These are phyloP conservation scores for Perca schrenkii DNA, from an alignment of 2,113 vertebrate genomes.

Conservation along the genomic window DNA sequence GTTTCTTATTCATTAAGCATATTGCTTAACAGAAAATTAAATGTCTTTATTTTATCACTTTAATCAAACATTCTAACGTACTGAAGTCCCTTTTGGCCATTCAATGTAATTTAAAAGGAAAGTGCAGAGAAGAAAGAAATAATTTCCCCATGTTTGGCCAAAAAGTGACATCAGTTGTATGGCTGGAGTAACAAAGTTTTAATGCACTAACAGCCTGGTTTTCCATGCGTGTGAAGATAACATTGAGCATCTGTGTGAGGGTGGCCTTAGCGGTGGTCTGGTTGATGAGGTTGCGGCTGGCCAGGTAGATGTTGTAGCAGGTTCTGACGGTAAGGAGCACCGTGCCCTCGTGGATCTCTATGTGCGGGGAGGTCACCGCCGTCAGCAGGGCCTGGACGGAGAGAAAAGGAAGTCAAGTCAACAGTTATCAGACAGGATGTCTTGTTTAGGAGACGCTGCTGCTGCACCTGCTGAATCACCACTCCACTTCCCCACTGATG, in stretches of 20 bases:
- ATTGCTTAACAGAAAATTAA: background rate
- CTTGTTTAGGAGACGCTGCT: background rate
- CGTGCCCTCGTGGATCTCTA: constrained; percentile 98
- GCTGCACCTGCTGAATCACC: constrained; percentile 57
- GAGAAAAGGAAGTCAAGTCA: constrained; percentile 23
- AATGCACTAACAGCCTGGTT: constrained; percentile 91
- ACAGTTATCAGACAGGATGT: constrained; percentile 18
- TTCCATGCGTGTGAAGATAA: constrained; percentile 98
- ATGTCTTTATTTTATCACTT: background rate
- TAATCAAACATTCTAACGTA: background rate
- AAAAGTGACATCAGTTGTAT: background rate
- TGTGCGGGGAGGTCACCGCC: constrained; percentile 94
- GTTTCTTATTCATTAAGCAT: background rate
- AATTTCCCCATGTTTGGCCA: background rate
- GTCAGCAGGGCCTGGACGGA: constrained; percentile 92
- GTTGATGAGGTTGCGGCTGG: constrained; percentile 99
- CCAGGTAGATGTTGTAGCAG: constrained; percentile 99
- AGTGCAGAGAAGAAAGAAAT: background rate
- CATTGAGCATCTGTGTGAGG: constrained; percentile 98
- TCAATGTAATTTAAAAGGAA: background rate
- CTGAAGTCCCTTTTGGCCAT: too few relatives aligned
- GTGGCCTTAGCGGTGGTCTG: constrained; percentile 99
- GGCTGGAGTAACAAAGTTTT: background rate
- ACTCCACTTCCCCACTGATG: constrained; percentile 26
- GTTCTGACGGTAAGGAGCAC: constrained; percentile 96